Base-by-base conservation (phyloP, 2,888 invertebrate genomes). In the Diadegma fenestrale region DNA sequence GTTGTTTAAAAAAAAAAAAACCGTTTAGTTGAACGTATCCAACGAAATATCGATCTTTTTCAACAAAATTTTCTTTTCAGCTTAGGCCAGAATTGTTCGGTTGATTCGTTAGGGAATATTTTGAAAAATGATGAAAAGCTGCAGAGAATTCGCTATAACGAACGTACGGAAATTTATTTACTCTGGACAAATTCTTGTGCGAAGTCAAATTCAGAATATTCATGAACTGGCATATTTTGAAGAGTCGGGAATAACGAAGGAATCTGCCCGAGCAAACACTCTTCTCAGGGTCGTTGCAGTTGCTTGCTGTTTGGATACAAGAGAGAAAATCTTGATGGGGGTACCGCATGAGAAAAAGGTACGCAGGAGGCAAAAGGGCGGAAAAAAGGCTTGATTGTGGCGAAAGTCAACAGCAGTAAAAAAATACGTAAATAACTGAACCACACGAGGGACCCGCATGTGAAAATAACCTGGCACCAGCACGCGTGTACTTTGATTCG, bases 391-490 rank as follows among this genome's bases (percentile, higher is more conserved):
- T 69, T 75, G 78, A 79, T 71, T 71, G 58, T 82, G 14, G 82
- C 43, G 51, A 76, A 85, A 85, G 82, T 85, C 85, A 85, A 85
- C 82, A 82, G 51, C 75, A 78, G 75, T 64, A 78, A 26, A 14
- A 33, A 71, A 80, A 73, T 79, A 76, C 64, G 48, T 85, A 82
- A 85, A 85, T 82, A 82, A 82, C 64, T 37, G 54, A 58, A 64
- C 71, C 66, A 68, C 14, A 71, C 66, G 73, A 30, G 51, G 68
- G 71, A 85, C 76, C 82, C 85, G 82, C 79, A 72, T 80, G 80
- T 71, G 77, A 77, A 76, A 76, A 82, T 85, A 80, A 82, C 82
- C 82, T 82, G 82, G 82, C 66, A 66, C 73, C 82, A 71, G 85
- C 78, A 81, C 77, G 77, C 64, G 63, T 51, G 45, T 51, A 61